Percentiles rank a stretch among this genome's conserved stretches.
phyloP scores from a whole-genome alignment of 2,113 vertebrate species.

The Lota lota region DNA sequence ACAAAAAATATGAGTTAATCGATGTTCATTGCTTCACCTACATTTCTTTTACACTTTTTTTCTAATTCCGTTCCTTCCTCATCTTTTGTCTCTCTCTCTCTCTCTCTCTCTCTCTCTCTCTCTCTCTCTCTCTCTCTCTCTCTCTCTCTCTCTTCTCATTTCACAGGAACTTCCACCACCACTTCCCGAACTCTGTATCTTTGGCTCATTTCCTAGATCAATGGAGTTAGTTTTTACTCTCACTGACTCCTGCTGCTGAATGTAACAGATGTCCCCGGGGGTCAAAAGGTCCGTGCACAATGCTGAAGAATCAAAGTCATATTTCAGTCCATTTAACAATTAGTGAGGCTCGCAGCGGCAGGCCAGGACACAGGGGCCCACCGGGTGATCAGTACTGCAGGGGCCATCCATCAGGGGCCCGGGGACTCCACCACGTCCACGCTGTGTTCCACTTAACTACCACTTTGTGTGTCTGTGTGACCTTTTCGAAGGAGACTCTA shows the following conservation, averaged over 20 bases:
- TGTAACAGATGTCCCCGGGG: conserved; percentile 30
- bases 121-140: neutral
- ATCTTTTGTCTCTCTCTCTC: too few species aligned
- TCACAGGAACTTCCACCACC: neutral
- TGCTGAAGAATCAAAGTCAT: conserved; percentile 28
- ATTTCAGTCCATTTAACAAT: conserved; percentile 60
- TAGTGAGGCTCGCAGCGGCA: conserved; percentile 49
- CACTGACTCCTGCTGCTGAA: conserved; percentile 10
- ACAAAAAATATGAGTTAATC: too few species aligned
- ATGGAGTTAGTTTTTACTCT: neutral
- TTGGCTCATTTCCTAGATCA: neutral
- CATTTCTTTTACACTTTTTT: too few species aligned
- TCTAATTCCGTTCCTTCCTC: neutral
- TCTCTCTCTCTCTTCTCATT: neutral
- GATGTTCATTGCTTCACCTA: too few species aligned
- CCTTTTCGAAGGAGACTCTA: too few species aligned
- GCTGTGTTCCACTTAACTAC: too few species aligned
- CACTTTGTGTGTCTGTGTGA: too few species aligned
- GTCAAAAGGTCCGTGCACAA: conserved; percentile 17
- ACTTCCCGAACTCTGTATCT: neutral
- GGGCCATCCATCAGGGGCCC: conserved; percentile 53
- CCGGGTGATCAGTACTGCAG: conserved; percentile 46
- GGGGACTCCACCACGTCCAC: neutral
- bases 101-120: too few species aligned
- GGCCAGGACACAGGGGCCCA: conserved; percentile 23